phyloP scores from a whole-genome alignment of 2,797 vertebrate genomes.

The Myotis planiceps region DNA sequence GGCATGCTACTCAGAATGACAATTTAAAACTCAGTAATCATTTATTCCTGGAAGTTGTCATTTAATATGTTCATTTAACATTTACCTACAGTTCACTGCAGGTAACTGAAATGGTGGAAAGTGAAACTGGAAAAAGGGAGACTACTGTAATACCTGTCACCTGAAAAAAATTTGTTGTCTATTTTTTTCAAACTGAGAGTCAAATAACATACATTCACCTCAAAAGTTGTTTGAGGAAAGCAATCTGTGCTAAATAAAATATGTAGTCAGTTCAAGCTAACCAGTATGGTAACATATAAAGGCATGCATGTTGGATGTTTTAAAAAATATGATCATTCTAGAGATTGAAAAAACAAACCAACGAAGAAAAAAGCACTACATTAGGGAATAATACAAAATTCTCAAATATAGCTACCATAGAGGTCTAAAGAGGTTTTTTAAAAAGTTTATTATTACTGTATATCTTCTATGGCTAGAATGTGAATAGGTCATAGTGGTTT shows the following conservation, averaged over 20 bases:
- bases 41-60: background rate
- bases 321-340: background rate
- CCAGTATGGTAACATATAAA: background rate
- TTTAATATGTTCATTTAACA: background rate
- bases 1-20: background rate
- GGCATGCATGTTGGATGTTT: background rate
- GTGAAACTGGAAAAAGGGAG: background rate
- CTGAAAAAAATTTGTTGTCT: background rate
- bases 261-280: background rate
- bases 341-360: background rate
- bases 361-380: background rate
- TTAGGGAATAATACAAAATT: background rate
- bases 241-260: background rate
- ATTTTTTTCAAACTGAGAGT: background rate
- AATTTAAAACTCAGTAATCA: background rate
- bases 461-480: background rate
- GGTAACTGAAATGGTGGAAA: background rate
- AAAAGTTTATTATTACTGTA: background rate
- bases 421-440: background rate
- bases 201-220: background rate
- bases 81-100: background rate
- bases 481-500: background rate
- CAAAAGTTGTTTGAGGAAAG: background rate
- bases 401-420: background rate
- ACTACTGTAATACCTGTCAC: background rate